Evolutionary conservation across 2,797 vertebrate species (phyloP).

Genomic region (Loris lydekkerianus): DNA sequence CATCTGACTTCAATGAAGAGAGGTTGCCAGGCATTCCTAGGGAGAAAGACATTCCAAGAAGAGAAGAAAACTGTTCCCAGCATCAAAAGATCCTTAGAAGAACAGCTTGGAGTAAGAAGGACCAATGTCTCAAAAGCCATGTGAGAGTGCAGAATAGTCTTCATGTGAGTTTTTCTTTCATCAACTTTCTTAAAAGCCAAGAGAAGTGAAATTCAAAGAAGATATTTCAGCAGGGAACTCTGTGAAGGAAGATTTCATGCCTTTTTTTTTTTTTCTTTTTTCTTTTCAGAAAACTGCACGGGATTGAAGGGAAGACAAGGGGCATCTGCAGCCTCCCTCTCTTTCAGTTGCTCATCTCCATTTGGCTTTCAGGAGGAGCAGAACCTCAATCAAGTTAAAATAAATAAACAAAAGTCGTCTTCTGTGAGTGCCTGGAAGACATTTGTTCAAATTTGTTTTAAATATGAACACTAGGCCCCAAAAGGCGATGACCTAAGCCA

Average conservation of each 20-base stretch:
- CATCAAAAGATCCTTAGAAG: neutral
- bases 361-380: neutral
- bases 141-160: neutral
- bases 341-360: neutral
- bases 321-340: neutral
- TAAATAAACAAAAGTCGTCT: conserved; percentile 29
- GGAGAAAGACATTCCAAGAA: neutral
- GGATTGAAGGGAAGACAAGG: neutral
- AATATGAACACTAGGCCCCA: neutral
- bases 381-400: neutral
- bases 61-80: neutral
- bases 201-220: neutral
- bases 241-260: neutral
- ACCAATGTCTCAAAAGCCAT: neutral
- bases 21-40: neutral
- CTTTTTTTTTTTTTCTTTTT: neutral
- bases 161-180: neutral
- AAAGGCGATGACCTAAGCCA: neutral
- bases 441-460: conserved; percentile 40
- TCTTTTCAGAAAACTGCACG: neutral
- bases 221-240: neutral
- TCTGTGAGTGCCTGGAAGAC: neutral
- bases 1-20: neutral
- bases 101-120: neutral
- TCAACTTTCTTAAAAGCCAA: neutral